phyloP scores from a whole-genome alignment of 2,797 vertebrate species.

The Alectoris magna region DNA sequence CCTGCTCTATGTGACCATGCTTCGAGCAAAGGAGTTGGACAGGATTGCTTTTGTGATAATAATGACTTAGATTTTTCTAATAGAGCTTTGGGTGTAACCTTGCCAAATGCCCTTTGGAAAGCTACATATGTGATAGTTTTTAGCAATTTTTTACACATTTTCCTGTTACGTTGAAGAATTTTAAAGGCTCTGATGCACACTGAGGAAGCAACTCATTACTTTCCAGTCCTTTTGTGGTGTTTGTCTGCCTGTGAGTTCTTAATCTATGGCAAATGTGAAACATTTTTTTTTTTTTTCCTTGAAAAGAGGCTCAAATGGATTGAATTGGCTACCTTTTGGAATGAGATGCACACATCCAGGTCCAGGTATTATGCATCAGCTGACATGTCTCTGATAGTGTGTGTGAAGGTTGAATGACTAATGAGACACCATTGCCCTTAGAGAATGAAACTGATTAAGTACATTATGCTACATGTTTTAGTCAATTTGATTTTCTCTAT shows the following conservation, averaged over 20 bases:
- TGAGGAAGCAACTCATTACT: neutral
- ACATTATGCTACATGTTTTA: neutral
- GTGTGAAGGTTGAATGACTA: neutral
- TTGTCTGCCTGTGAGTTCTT: neutral
- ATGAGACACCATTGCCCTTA: neutral
- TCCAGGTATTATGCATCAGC: neutral
- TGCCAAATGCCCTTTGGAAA: neutral
- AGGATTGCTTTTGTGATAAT: neutral
- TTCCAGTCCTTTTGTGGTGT: neutral
- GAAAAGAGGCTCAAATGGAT: neutral
- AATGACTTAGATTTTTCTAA: neutral
- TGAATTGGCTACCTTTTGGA: neutral
- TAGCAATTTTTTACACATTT: neutral
- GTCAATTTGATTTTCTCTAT: neutral
- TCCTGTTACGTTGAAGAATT: neutral
- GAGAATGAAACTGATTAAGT: neutral
- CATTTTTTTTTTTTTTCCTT: neutral
- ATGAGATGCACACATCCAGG: neutral
- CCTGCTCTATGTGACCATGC: neutral
- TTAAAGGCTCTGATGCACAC: neutral
- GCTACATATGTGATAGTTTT: neutral
- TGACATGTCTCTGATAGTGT: neutral
- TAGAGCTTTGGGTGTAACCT: neutral
- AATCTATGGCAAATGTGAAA: neutral
- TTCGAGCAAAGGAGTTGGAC: neutral